These are phyloP conservation scores for Gymnoscopelus microlampas DNA, from an alignment of 2,797 vertebrate species.

Conservation along the genomic window DNA sequence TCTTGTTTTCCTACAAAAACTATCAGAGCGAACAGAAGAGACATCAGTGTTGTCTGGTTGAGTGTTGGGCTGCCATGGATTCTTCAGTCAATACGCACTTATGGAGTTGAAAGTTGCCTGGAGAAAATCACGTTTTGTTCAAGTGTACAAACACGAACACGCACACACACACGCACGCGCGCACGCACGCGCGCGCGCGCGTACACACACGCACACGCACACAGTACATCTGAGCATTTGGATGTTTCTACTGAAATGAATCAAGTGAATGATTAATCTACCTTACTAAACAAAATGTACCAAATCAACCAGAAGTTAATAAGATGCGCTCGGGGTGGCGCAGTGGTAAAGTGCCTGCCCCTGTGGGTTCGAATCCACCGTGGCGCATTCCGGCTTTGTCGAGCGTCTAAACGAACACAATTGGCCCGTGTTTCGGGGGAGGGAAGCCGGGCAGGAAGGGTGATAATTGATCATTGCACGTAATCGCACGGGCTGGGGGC, in stretches of 20 bases:
- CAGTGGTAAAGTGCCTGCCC: too few species aligned
- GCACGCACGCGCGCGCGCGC: background rate
- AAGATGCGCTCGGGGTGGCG: background rate
- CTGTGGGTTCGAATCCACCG: too few species aligned
- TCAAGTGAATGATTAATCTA: too few species aligned
- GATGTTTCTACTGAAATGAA: background rate
- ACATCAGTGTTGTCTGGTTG: background rate
- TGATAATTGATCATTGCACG: too few species aligned
- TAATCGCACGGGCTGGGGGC: too few species aligned
- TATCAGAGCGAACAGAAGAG: background rate
- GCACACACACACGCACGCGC: background rate
- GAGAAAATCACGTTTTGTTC: background rate
- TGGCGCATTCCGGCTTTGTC: too few species aligned
- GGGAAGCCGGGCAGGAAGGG: too few species aligned
- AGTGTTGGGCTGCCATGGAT: background rate
- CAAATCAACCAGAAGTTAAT: background rate
- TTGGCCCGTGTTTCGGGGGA: too few species aligned
- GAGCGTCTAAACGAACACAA: too few species aligned
- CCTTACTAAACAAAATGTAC: too few species aligned
- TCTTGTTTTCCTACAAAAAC: background rate
- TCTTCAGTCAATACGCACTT: background rate
- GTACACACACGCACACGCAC: background rate
- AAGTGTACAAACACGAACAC: too few species aligned
- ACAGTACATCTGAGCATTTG: too few species aligned
- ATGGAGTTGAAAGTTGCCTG: background rate